Percentiles rank a stretch among this genome's conserved stretches.
phyloP scores from a whole-genome alignment of 2,888 invertebrate genomes.

The Meliscaeva auricollis region DNA sequence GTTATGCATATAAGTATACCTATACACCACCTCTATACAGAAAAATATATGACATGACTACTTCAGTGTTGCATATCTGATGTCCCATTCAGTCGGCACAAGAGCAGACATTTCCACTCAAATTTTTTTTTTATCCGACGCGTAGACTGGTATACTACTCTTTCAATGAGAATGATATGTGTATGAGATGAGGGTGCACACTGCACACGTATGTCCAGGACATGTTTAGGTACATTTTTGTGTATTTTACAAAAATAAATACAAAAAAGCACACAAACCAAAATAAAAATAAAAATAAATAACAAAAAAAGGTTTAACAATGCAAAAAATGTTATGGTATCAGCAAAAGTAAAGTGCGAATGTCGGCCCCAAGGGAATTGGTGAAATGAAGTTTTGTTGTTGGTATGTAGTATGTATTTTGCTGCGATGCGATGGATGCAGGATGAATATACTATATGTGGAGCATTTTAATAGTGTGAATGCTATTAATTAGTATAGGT shows the following conservation, averaged over 20 bases:
- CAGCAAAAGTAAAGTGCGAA: conserved; percentile 61
- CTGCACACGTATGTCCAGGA: conserved; percentile 55
- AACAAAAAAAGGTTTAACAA: conserved; percentile 32
- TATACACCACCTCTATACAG: background rate
- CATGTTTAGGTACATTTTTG: conserved; percentile 72
- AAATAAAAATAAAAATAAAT: conserved; percentile 39
- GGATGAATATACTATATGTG: conserved; percentile 6
- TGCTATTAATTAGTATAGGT: conserved; percentile 51
- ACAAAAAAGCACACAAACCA: conserved; percentile 26
- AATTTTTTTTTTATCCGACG: conserved; percentile 34
- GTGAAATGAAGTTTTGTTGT: conserved; percentile 47
- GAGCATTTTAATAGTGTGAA: conserved; percentile 67
- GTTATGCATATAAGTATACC: conserved; percentile 9
- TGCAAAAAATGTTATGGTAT: conserved; percentile 56
- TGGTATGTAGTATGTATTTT: background rate
- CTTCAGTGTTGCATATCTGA: conserved; percentile 60
- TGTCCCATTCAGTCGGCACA: conserved; percentile 70
- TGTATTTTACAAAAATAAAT: conserved; percentile 32
- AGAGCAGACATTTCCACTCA: conserved; percentile 73
- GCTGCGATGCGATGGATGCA: conserved; percentile 29
- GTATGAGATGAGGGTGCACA: conserved; percentile 35
- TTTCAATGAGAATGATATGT: conserved; percentile 48
- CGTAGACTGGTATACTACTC: conserved; percentile 39
- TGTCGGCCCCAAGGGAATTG: conserved; percentile 49
- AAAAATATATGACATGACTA: conserved; percentile 34